Evolutionary conservation across 1,140 invertebrate species (phyloP).

Genomic region (Drosophila trapezifrons): DNA sequence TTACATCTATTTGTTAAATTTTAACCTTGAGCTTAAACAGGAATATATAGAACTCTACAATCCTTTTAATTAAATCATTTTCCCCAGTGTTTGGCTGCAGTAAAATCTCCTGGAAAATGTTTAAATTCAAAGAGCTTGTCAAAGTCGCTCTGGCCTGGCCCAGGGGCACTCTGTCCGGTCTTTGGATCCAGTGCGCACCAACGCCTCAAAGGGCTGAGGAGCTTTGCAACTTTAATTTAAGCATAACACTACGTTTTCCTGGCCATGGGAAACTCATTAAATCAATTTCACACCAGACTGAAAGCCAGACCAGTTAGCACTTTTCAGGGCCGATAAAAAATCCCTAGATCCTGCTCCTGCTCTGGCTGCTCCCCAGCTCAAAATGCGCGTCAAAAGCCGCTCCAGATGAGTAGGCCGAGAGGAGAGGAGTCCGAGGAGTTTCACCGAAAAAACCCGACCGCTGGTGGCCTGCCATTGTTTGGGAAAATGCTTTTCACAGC

Average conservation of each 20-base stretch:
- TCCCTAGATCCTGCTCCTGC: neutral
- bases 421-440: neutral
- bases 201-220: conserved; percentile 42
- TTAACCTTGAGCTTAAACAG: too few species aligned
- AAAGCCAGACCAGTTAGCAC: conserved; percentile 51
- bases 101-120: conserved; percentile 18
- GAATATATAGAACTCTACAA: too few species aligned
- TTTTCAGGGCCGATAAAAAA: conserved; percentile 38
- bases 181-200: conserved; percentile 37
- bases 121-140: conserved; percentile 45
- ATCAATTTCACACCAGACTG: conserved; percentile 60
- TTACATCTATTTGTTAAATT: too few species aligned
- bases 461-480: conserved; percentile 50
- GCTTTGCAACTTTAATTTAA: conserved; percentile 46
- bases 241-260: conserved; percentile 31
- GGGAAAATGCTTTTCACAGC: conserved; percentile 54
- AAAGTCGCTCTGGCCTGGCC: conserved; percentile 28
- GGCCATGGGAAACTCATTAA: conserved; percentile 51
- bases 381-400: conserved; percentile 46
- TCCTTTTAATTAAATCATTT: neutral
- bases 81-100: neutral
- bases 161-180: conserved; percentile 22
- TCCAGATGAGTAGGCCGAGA: conserved; percentile 39
- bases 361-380: conserved; percentile 9
- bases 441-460: conserved; percentile 23